Conservation (phyloP, 2,113 vertebrate genomes). For the Pterophyllum scalare region DNA sequence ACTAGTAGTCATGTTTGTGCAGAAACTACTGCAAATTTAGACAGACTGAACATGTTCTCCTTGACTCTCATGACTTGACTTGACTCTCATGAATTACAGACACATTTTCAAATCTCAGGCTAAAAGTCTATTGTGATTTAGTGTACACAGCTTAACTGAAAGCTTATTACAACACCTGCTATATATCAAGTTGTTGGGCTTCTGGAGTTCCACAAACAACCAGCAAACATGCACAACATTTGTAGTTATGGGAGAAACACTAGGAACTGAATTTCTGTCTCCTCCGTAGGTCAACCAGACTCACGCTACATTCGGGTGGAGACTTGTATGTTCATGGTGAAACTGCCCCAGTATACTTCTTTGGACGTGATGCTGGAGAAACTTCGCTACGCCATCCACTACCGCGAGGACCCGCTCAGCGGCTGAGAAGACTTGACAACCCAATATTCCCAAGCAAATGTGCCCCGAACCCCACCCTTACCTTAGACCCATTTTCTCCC, state of each 20-base stretch:
- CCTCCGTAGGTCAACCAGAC: slow-evolving; percentile 88
- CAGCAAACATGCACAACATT: neutral
- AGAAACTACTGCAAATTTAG: neutral
- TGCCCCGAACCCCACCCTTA: neutral
- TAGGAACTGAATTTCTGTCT: neutral
- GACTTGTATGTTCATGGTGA: slow-evolving; percentile 99
- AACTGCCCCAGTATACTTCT: slow-evolving; percentile 96
- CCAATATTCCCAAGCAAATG: neutral
- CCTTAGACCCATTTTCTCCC: neutral
- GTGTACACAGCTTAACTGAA: neutral
- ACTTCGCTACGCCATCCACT: slow-evolving; percentile 96
- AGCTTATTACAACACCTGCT: neutral
- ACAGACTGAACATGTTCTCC: slow-evolving; percentile 27
- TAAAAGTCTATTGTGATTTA: neutral
- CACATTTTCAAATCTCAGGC: neutral
- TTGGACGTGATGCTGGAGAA: slow-evolving; percentile 97
- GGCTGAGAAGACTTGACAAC: slow-evolving; percentile 82
- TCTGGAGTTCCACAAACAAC: neutral
- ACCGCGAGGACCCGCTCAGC: slow-evolving; percentile 97
- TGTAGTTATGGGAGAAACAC: neutral
- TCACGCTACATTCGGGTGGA: slow-evolving; percentile 95
- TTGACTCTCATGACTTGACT: neutral
- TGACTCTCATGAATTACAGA: neutral
- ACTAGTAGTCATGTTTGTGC: neutral
- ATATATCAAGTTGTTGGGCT: neutral